These are phyloP conservation scores for Zoanthus gigantus DNA, from an alignment of 92 coral and sea anemone species.

Conservation along the genomic window DNA sequence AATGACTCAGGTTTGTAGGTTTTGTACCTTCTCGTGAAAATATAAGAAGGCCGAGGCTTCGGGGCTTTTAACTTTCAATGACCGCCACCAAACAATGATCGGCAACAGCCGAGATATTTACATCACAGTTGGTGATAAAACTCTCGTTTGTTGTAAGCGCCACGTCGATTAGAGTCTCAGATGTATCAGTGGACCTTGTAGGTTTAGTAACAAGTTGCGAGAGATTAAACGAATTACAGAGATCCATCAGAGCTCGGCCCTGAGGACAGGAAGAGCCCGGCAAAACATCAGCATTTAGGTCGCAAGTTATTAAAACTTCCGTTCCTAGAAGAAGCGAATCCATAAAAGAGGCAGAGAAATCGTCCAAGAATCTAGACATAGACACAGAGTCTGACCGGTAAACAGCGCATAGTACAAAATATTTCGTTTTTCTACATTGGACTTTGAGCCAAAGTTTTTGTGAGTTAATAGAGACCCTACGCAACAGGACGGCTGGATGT, in stretches of 20 bases:
- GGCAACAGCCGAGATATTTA: too few species aligned
- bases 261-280: too few species aligned
- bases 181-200: too few species aligned
- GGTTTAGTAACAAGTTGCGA: too few species aligned
- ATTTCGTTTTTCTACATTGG: slow-evolving; percentile 54
- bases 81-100: too few species aligned
- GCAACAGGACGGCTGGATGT: too few species aligned
- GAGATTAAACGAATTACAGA: too few species aligned
- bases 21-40: slow-evolving; percentile 46
- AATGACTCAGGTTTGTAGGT: slow-evolving; percentile 32
- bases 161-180: too few species aligned
- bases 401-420: slow-evolving; percentile 61
- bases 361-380: slow-evolving; percentile 54
- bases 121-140: too few species aligned
- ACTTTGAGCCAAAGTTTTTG: slow-evolving; percentile 73
- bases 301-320: background rate
- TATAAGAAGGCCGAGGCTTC: slow-evolving; percentile 32
- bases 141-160: too few species aligned
- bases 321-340: background rate
- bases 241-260: too few species aligned
- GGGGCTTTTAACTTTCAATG: slow-evolving; percentile 10
- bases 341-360: background rate
- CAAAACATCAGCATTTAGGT: too few species aligned
- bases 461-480: slow-evolving; percentile 12
- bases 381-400: slow-evolving; percentile 49